Evolutionary conservation across 1,140 invertebrate species (phyloP).

Genomic region (Argopecten irradians): DNA sequence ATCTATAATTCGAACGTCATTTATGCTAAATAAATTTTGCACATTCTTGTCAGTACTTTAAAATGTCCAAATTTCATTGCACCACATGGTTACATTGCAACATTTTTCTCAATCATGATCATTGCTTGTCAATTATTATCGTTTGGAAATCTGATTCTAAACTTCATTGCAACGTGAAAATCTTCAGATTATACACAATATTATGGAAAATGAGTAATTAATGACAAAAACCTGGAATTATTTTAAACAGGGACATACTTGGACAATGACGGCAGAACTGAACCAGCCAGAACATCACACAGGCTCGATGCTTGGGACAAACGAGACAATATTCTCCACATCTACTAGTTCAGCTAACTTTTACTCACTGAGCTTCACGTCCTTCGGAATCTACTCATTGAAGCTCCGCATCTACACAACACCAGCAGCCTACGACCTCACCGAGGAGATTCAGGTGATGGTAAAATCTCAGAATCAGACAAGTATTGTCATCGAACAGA

Average conservation of each 20-base stretch:
- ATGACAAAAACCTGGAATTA: too few species aligned
- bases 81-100: too few species aligned
- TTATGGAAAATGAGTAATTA: too few species aligned
- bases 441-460: constrained; percentile 32
- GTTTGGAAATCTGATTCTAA: too few species aligned
- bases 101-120: too few species aligned
- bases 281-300: constrained; percentile 38
- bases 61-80: too few species aligned
- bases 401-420: constrained; percentile 48
- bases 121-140: too few species aligned
- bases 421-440: constrained; percentile 56
- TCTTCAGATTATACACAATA: too few species aligned
- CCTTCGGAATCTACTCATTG: constrained; percentile 52
- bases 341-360: constrained; percentile 47
- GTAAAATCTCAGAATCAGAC: constrained; percentile 40
- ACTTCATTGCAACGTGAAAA: too few species aligned
- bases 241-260: constrained; percentile 55
- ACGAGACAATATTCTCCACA: constrained; percentile 42
- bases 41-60: too few species aligned
- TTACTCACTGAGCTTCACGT: constrained; percentile 45
- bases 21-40: too few species aligned
- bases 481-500: constrained; percentile 35
- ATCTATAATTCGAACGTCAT: too few species aligned
- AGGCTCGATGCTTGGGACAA: constrained; percentile 44
- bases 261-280: constrained; percentile 50